Evolutionary conservation across 2,113 vertebrate genomes (phyloP), one percentile per base, ranked within the genome.

Genomic region (Xiphias gladius): DNA sequence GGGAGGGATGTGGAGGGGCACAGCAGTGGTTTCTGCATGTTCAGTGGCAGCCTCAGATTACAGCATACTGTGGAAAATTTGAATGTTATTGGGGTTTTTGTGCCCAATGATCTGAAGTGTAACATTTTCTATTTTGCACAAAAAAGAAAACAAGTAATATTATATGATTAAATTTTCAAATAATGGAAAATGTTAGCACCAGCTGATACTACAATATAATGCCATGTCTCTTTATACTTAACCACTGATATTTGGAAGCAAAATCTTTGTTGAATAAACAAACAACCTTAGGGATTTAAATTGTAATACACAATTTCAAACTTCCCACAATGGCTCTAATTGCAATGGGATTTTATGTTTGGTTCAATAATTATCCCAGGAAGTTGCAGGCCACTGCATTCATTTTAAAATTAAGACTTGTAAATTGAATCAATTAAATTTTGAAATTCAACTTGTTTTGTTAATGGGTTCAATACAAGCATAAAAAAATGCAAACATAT

Each of bases 1-100:
- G 32, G 61, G 55, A 65, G 37, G 30, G 28, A 32, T 12, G 10
- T 41, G 57, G 80, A 55, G 20, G 30, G 54, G 26, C 2, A 2
- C 5, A 2, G n/a, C 16, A 1, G 71, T 3, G 14, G 39, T n/a
- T 67, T 19, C 39, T 30, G 59, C 54, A 57, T 65, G 48, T 74
- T 79, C 57, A 82, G 78, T 6, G 16, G 79, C 24, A 67, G 79
- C 3, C 76, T 88, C 46, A 69, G 72, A 78, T 85, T 39, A 85
- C 75, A 86, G 20, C 41, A n/a, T 28, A 32, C 2, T 58, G 17
- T 13, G 24, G 11, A 76, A n/a, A 22, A 76, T 57, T 39, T 20
- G 7, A 28, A 59, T 68, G 78, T 48, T 46, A 17, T 28, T 5
- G 39, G 0, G 52, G 11, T 30, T 76, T 71, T n/a, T 22, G 35